A percentile compares a stretch with the other conserved stretches of the same genome.
phyloP scores from a whole-genome alignment of 1,140 invertebrate genomes.

The Chrysopa pallens region DNA sequence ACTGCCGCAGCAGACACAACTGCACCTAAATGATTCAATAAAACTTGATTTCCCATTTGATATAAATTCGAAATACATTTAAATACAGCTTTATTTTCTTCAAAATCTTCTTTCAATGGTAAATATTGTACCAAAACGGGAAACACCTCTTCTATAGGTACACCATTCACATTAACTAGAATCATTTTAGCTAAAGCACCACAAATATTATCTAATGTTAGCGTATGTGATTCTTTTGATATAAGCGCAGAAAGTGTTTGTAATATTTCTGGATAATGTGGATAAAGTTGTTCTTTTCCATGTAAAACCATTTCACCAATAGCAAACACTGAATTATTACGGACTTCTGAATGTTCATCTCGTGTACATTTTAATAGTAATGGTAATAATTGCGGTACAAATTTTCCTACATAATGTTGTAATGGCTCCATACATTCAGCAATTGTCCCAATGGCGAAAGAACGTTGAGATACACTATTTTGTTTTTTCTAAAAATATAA shows the following conservation, averaged over 20 bases:
- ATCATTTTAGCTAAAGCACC: constrained; percentile 59
- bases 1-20: constrained; percentile 33
- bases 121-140: constrained; percentile 51
- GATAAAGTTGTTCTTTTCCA: constrained; percentile 35
- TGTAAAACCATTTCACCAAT: constrained; percentile 51
- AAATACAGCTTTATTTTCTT: constrained; percentile 53
- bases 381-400: constrained; percentile 39
- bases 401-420: constrained; percentile 30
- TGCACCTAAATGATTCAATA: constrained; percentile 28
- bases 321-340: constrained; percentile 60
- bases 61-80: constrained; percentile 44
- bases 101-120: constrained; percentile 54
- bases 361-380: constrained; percentile 36
- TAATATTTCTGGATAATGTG: constrained; percentile 41
- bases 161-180: constrained; percentile 34
- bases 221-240: constrained; percentile 34
- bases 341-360: constrained; percentile 47
- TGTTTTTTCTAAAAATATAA: constrained; percentile 30
- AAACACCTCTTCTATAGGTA: constrained; percentile 51
- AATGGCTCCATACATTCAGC: constrained; percentile 51
- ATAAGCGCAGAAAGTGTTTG: constrained; percentile 43
- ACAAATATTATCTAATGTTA: constrained; percentile 58
- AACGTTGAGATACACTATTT: constrained; percentile 39
- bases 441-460: constrained; percentile 52
- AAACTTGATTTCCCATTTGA: constrained; percentile 29